A percentile compares a stretch with the other conserved stretches of the same genome.
Evolutionary conservation across 2,113 vertebrate species (phyloP).

Genomic region (Pampusana beccarii): DNA sequence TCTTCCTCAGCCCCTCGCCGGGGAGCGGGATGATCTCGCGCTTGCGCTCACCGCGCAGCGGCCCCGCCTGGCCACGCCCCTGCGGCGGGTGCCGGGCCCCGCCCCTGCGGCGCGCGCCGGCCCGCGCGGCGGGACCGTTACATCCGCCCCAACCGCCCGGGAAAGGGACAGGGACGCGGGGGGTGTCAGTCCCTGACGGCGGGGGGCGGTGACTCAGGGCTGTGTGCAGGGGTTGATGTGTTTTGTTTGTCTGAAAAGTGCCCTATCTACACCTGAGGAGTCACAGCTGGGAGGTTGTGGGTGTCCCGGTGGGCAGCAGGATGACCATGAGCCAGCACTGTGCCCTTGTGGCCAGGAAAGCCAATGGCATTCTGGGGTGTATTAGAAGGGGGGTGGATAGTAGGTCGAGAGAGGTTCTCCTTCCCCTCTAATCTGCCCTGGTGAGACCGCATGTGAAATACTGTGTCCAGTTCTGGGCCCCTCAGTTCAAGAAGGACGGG

Average conservation of each 20-base stretch:
- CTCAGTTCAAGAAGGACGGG: too few relatives aligned
- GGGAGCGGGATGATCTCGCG: neutral
- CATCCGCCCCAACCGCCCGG: too few relatives aligned
- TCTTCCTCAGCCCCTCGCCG: neutral
- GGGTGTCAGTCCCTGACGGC: neutral
- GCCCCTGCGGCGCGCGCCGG: neutral
- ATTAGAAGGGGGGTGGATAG: too few relatives aligned
- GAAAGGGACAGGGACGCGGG: neutral
- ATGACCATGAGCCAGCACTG: too few relatives aligned
- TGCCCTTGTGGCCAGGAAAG: too few relatives aligned
- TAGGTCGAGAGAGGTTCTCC: too few relatives aligned
- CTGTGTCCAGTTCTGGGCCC: too few relatives aligned
- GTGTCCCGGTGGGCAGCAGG: too few relatives aligned
- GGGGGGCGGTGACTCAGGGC: neutral
- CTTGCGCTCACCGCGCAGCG: neutral
- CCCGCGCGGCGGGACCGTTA: neutral
- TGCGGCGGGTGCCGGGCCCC: neutral
- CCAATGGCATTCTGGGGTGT: too few relatives aligned
- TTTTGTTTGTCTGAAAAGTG: neutral
- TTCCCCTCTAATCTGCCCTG: too few relatives aligned
- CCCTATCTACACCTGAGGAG: fast-evolving
- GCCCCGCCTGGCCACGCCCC: neutral
- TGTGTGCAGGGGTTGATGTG: too few relatives aligned
- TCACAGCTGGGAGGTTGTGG: neutral
- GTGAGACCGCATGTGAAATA: too few relatives aligned